Conservation (phyloP, 2,113 vertebrate species). For the Macroglossus sobrinus region DNA sequence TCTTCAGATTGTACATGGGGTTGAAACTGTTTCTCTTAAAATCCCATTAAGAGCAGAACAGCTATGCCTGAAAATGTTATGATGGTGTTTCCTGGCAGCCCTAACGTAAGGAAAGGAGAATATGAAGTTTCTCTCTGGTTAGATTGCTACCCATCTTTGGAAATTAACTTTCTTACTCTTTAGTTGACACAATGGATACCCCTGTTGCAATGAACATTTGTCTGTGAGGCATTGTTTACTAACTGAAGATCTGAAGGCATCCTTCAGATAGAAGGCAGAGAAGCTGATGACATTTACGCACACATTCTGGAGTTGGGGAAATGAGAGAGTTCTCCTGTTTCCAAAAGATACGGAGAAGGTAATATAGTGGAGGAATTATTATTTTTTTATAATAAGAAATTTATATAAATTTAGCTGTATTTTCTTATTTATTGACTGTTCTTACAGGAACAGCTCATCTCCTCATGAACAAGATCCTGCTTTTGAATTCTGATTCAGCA, state of each 20-base stretch:
- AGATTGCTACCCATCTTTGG: conserved; percentile 42
- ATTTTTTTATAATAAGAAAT: conserved; percentile 42
- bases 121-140: conserved; percentile 58
- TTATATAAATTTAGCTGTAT: not conserved
- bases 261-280: not conserved
- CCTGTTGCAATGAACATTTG: not conserved
- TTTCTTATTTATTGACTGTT: conserved; percentile 40
- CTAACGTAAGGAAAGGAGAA: conserved; percentile 44
- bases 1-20: conserved; percentile 41
- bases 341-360: not conserved
- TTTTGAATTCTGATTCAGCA: conserved; percentile 33
- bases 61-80: conserved; percentile 42
- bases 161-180: conserved; percentile 56
- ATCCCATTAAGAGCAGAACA: conserved; percentile 72
- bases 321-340: not conserved
- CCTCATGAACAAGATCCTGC: conserved; percentile 19
- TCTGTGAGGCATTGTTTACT: not conserved
- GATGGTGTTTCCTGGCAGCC: conserved; percentile 33
- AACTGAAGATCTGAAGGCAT: not conserved
- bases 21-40: conserved; percentile 57
- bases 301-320: not conserved
- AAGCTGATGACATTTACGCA: not conserved
- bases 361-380: not conserved
- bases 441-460: not conserved
- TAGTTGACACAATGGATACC: not conserved